Percentiles rank a stretch among this genome's conserved stretches.
These are phyloP conservation scores for Thamnophis sirtalis DNA, from an alignment of 2,113 vertebrate species.

Conservation along the genomic window DNA sequence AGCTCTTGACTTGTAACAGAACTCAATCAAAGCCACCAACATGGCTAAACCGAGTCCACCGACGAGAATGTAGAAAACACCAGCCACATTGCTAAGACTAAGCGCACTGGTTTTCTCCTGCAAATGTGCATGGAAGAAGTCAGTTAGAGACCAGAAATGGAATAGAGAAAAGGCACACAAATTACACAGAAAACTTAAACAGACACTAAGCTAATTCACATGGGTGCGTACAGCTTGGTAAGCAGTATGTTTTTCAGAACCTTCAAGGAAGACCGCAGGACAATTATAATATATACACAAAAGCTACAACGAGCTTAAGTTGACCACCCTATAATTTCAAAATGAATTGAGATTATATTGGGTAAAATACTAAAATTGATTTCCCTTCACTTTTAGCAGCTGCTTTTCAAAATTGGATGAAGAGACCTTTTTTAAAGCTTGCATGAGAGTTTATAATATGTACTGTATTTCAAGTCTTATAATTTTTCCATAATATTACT, in stretches of 20 bases:
- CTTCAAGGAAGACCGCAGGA: slow-evolving; percentile 51
- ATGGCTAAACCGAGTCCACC: slow-evolving; percentile 99
- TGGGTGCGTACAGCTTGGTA: slow-evolving; percentile 48
- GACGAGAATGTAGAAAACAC: slow-evolving; percentile 99
- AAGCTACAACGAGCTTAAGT: slow-evolving; percentile 42
- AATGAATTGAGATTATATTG: slow-evolving; percentile 47
- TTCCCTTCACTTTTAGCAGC: background rate
- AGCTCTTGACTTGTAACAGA: slow-evolving; percentile 99
- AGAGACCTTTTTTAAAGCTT: background rate
- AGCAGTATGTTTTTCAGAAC: slow-evolving; percentile 49
- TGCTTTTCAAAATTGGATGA: background rate
- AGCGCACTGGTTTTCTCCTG: slow-evolving; percentile 99
- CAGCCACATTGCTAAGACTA: slow-evolving; percentile 99
- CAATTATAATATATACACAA: slow-evolving; percentile 34
- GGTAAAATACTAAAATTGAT: background rate
- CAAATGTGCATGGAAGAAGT: slow-evolving; percentile 74
- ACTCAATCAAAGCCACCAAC: slow-evolving; percentile 99
- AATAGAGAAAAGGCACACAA: slow-evolving; percentile 43
- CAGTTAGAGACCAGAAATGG: slow-evolving; percentile 72
- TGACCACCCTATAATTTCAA: slow-evolving; percentile 44
- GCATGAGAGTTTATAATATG: background rate
- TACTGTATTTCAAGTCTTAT: slow-evolving; percentile 17
- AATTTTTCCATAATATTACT: slow-evolving; percentile 17
- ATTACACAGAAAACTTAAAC: slow-evolving; percentile 62
- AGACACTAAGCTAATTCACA: slow-evolving; percentile 60